phyloP scores from a whole-genome alignment of 1,140 invertebrate genomes.

The Pogonus chalceus region DNA sequence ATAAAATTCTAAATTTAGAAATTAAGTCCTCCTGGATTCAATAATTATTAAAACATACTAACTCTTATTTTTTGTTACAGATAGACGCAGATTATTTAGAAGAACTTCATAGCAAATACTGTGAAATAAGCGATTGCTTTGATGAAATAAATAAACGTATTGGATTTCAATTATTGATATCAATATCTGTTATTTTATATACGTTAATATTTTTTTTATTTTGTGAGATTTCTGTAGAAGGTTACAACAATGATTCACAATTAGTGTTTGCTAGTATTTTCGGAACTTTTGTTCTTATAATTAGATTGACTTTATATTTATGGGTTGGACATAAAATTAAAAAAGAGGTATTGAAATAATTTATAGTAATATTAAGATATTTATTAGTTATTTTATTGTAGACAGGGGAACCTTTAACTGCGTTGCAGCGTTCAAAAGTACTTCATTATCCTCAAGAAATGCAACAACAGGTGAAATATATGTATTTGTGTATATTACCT shows the following conservation, averaged over 20 bases:
- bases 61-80: not conserved
- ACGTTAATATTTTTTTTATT: not conserved
- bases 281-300: not conserved
- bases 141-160: not conserved
- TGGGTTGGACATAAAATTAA: not conserved
- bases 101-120: not conserved
- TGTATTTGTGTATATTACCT: not conserved
- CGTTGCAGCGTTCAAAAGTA: not conserved
- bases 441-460: not conserved
- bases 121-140: not conserved
- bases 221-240: not conserved
- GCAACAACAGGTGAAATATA: not conserved
- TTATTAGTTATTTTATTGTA: not conserved
- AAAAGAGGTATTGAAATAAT: not conserved
- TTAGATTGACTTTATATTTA: not conserved
- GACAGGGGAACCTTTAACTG: not conserved
- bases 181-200: not conserved
- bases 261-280: not conserved
- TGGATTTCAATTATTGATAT: not conserved
- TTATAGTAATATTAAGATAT: not conserved
- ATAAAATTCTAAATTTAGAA: not conserved
- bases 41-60: not conserved
- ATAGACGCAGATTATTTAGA: not conserved
- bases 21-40: not conserved
- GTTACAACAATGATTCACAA: not conserved